Percentiles rank a stretch among this genome's conserved stretches.
phyloP scores from a whole-genome alignment of 2,113 vertebrate genomes.

The Brachionichthys hirsutus region DNA sequence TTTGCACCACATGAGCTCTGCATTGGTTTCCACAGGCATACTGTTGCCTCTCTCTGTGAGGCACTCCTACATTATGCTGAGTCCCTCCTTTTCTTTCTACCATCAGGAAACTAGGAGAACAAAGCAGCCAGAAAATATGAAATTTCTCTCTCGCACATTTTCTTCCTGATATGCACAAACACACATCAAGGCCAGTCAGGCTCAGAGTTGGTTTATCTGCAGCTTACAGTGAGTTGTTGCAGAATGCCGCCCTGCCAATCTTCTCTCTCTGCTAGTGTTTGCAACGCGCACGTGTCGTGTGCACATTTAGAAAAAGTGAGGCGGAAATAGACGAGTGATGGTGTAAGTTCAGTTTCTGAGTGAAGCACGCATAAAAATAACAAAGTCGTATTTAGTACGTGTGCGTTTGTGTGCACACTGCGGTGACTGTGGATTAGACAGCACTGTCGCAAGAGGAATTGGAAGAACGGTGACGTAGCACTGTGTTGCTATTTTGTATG shows the following conservation, averaged over 20 bases:
- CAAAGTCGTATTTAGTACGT: conserved; percentile 9
- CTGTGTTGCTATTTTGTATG: conserved; percentile 7
- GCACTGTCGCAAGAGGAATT: conserved; percentile 18
- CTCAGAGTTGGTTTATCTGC: conserved; percentile 55
- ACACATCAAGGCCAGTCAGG: conserved; percentile 42
- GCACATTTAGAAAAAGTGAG: conserved; percentile 15
- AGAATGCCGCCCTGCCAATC: conserved; percentile 43
- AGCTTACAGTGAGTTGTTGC: conserved; percentile 51
- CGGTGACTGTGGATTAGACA: conserved; percentile 37
- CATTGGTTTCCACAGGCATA: not conserved
- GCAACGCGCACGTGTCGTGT: conserved; percentile 5
- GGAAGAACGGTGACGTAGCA: conserved; percentile 18
- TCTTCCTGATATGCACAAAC: conserved; percentile 24
- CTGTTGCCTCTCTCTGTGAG: not conserved
- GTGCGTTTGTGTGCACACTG: conserved; percentile 10
- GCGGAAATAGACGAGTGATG: conserved; percentile 8
- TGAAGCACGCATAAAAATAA: conserved; percentile 28
- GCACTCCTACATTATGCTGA: not conserved
- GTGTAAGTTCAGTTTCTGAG: conserved; percentile 23
- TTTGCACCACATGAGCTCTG: not conserved
- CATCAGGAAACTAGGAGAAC: conserved; percentile 3
- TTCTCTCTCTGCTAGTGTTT: conserved; percentile 27
- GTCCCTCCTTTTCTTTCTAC: conserved; percentile 1
- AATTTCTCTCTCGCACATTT: conserved; percentile 10
- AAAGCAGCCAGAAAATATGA: conserved; percentile 12